Base-by-base conservation (phyloP, 2,888 invertebrate genomes). In the Anthoptus insignis region DNA sequence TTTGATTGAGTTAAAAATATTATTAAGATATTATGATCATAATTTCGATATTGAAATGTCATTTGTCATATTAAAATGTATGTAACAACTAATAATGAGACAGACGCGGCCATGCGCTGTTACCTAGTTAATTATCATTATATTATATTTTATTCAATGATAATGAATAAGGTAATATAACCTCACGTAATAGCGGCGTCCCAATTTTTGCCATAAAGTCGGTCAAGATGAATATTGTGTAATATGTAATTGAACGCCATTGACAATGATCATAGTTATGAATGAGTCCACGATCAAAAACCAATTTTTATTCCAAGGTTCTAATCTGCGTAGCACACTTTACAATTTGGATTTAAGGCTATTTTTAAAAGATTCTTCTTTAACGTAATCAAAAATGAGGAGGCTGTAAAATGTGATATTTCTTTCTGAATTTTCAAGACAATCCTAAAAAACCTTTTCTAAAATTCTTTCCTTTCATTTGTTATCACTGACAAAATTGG, bases 221-320 rank as follows among this genome's bases (percentile, higher is more conserved):
- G 86, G 85, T 86, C 86, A 86, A 82, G 83, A 81, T 75, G 73
- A 77, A 77, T 74, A 77, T 86, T 86, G 78, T 80, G 81, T 75
- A 86, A 87, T 74, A 63, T 64, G 70, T 60, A 78, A 76, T 81
- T 78, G 73, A 72, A 76, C 76, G 70, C 75, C 76, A 81, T 82
- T 84, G 82, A 76, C 76, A 78, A 71, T 76, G 66, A 75, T 69
- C 73, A 73, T 72, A 70, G 65, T 64, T 47, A 69, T 71, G 73
- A 77, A 75, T 76, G 71, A 72, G 72, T 58, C 53, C 61, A 65
- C 68, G 71, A 69, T 71, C 65, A 76, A 78, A 76, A 76, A 70
- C 70, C 71, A 76, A 81, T 80, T 77, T 76, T 72, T 69, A 60
- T 67, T 63, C 68, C 82, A 81, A 82, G 82, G 82, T 75, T 69